Evolutionary conservation across 2,113 vertebrate genomes (phyloP).

Genomic region (Callocephalon fimbriatum): DNA sequence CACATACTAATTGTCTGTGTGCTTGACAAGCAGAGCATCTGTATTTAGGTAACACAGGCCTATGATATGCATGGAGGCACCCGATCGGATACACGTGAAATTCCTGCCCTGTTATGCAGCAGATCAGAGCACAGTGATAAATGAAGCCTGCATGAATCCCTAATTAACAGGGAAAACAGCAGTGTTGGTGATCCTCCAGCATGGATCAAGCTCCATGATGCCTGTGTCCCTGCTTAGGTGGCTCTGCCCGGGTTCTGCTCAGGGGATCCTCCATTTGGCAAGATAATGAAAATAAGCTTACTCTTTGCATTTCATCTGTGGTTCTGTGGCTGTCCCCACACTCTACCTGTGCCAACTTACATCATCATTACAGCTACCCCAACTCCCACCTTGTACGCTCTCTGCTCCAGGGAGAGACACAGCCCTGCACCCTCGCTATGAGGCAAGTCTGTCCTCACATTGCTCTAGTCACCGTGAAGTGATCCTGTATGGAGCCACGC

Average conservation of each 20-base stretch:
- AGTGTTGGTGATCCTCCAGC: background rate
- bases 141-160: background rate
- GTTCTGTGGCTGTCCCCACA: background rate
- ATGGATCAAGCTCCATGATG: background rate
- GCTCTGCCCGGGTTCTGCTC: background rate
- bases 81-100: fast-evolving
- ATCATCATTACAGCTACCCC: too few species aligned
- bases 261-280: background rate
- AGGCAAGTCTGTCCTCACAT: background rate
- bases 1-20: background rate
- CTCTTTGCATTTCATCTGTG: too few species aligned
- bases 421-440: background rate
- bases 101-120: background rate
- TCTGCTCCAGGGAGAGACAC: background rate
- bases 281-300: background rate
- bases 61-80: background rate
- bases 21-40: background rate
- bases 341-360: background rate
- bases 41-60: background rate
- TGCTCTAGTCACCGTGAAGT: background rate
- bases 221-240: background rate
- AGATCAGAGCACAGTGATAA: background rate
- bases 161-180: background rate
- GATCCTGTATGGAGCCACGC: background rate
- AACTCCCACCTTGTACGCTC: background rate